These are phyloP conservation scores for Arrhopalites spinosus DNA, from an alignment of 2,888 invertebrate species.

Conservation along the genomic window DNA sequence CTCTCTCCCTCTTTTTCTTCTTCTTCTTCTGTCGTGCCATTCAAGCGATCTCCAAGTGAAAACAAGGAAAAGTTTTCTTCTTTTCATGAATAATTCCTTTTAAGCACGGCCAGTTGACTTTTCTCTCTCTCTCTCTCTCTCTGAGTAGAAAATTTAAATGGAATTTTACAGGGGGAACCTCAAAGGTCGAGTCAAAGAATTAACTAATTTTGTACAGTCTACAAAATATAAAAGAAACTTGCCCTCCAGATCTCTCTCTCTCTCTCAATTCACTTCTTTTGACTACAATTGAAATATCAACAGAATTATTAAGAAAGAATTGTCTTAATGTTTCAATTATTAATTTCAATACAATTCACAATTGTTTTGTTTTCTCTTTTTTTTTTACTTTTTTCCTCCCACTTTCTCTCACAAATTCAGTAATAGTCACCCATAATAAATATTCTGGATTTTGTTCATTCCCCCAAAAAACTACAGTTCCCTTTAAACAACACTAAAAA, in stretches of 20 bases:
- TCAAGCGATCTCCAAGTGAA: background rate
- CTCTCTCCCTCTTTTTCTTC: constrained; percentile 3
- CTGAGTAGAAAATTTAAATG: constrained; percentile 24
- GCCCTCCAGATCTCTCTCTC: background rate
- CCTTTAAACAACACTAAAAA: no score
- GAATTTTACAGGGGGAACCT: constrained; percentile 23
- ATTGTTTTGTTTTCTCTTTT: no score
- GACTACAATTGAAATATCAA: no score
- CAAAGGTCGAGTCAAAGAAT: constrained; percentile 12
- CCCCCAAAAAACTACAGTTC: no score
- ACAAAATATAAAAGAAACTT: background rate
- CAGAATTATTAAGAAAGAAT: no score
- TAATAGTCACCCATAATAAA: no score
- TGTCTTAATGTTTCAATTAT: no score
- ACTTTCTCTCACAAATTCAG: no score
- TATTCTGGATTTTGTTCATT: no score
- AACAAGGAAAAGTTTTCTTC: constrained; percentile 10
- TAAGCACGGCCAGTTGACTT: constrained; percentile 31
- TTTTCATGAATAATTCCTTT: constrained; percentile 38
- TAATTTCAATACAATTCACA: no score
- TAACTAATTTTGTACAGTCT: constrained; percentile 19
- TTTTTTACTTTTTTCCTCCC: no score
- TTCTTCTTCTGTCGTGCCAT: background rate
- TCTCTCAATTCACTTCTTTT: background rate
- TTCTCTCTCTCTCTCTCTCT: background rate